A percentile compares a stretch with the other conserved stretches of the same genome.
Evolutionary conservation across 1,140 invertebrate genomes (phyloP).

Genomic region (Phymastichus coffea): DNA sequence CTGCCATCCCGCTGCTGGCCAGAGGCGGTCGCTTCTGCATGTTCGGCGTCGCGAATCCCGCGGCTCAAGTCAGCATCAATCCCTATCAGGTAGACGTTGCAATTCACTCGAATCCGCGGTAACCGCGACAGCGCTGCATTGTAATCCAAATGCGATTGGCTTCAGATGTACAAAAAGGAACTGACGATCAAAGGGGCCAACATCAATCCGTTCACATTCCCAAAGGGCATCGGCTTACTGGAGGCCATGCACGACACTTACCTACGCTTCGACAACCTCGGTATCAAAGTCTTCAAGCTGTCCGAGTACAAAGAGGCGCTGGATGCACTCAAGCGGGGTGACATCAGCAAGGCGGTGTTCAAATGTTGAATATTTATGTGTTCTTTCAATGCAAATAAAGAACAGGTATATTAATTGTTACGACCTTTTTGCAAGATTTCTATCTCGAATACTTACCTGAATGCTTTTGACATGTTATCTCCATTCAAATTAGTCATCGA

Average conservation of each 20-base stretch:
- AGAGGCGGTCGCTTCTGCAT: constrained; percentile 59
- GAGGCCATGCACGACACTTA: constrained; percentile 65
- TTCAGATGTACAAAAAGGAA: constrained; percentile 68
- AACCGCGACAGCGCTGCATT: no score
- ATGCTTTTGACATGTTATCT: no score
- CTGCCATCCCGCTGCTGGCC: constrained; percentile 52
- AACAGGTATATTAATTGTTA: no score
- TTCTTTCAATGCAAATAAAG: no score
- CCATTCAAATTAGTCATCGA: no score
- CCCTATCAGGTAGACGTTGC: constrained; percentile 48
- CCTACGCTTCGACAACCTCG: constrained; percentile 64
- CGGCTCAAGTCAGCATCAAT: constrained; percentile 50
- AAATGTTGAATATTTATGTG: constrained; percentile 50
- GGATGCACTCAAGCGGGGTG: constrained; percentile 59
- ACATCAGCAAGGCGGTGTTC: constrained; percentile 68
- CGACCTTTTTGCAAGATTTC: no score
- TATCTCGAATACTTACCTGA: no score
- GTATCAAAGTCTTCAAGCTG: constrained; percentile 62
- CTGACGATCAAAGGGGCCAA: constrained; percentile 64
- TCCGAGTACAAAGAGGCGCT: constrained; percentile 63
- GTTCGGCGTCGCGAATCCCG: constrained; percentile 60
- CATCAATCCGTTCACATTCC: constrained; percentile 68
- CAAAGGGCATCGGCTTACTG: constrained; percentile 62
- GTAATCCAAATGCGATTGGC: no score
- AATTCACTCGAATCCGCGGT: no score